These are phyloP conservation scores for Galagoides demidoff DNA, from an alignment of 2,797 vertebrate genomes.

Conservation along the genomic window DNA sequence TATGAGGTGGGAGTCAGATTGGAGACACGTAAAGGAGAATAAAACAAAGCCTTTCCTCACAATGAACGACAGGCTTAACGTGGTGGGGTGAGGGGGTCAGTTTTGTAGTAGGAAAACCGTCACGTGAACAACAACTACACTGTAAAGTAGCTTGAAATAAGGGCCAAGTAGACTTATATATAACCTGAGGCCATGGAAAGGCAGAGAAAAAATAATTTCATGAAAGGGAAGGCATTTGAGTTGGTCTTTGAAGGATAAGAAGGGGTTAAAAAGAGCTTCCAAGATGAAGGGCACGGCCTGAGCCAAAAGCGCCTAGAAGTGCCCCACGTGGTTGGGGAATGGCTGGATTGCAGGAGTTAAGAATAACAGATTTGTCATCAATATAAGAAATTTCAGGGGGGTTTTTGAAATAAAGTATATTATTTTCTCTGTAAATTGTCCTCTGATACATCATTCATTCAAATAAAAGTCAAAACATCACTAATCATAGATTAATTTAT, in stretches of 20 bases:
- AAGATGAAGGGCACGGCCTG: not conserved
- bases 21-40: conserved; percentile 11
- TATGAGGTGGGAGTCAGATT: not conserved
- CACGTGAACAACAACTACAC: not conserved
- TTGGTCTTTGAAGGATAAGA: not conserved
- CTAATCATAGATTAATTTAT: not conserved
- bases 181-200: not conserved
- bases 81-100: accelerated
- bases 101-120: not conserved
- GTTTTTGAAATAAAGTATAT: not conserved
- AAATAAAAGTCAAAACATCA: conserved; percentile 15
- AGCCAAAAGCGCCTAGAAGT: not conserved
- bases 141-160: conserved; percentile 7
- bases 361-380: not conserved
- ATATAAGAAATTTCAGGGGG: not conserved
- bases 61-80: not conserved
- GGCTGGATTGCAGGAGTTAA: not conserved
- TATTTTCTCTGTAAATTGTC: not conserved
- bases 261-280: not conserved
- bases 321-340: not conserved
- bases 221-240: not conserved
- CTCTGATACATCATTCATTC: conserved; percentile 31
- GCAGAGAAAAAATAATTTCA: not conserved
- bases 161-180: not conserved
- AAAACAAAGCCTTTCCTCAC: not conserved